A percentile compares a stretch with the other conserved stretches of the same genome.
Evolutionary conservation across 2,888 invertebrate species (phyloP).

Genomic region (Amblyteles armatorius): DNA sequence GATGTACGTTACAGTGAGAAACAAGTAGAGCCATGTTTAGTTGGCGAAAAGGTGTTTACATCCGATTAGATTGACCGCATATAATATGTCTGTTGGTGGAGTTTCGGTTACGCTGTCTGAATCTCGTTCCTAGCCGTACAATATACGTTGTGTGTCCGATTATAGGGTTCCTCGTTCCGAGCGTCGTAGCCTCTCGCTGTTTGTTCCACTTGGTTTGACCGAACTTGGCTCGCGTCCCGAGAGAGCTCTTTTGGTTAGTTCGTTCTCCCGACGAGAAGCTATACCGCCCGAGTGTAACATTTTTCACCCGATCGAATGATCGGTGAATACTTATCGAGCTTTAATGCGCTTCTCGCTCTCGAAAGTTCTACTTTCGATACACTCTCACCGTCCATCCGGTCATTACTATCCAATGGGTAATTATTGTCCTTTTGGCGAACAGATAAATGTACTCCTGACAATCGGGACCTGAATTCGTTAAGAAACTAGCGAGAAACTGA

Average conservation of each 20-base stretch:
- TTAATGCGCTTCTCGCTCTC: slow-evolving; percentile 2
- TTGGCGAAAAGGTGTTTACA: slow-evolving; percentile 50
- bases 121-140: slow-evolving; percentile 11
- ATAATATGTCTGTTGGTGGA: slow-evolving; percentile 12
- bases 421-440: not conserved
- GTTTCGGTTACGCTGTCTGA: slow-evolving; percentile 41
- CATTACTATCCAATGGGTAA: slow-evolving; percentile 2
- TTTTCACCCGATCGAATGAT: slow-evolving; percentile 26
- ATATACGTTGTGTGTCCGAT: not conserved
- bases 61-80: slow-evolving; percentile 34
- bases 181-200: slow-evolving; percentile 31
- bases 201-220: slow-evolving; percentile 54
- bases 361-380: not conserved
- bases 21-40: slow-evolving; percentile 19
- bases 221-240: slow-evolving; percentile 21
- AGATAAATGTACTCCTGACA: slow-evolving; percentile 3
- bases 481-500: not conserved
- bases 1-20: not conserved
- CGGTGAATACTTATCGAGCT: slow-evolving; percentile 17
- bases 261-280: not conserved
- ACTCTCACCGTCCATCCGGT: not conserved
- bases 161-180: not conserved
- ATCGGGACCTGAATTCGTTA: not conserved
- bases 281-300: slow-evolving; percentile 25
- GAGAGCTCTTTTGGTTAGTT: not conserved